A percentile compares a stretch with the other conserved stretches of the same genome.
Evolutionary conservation across 2,888 invertebrate genomes (phyloP).

Genomic region (Theretra japonica): DNA sequence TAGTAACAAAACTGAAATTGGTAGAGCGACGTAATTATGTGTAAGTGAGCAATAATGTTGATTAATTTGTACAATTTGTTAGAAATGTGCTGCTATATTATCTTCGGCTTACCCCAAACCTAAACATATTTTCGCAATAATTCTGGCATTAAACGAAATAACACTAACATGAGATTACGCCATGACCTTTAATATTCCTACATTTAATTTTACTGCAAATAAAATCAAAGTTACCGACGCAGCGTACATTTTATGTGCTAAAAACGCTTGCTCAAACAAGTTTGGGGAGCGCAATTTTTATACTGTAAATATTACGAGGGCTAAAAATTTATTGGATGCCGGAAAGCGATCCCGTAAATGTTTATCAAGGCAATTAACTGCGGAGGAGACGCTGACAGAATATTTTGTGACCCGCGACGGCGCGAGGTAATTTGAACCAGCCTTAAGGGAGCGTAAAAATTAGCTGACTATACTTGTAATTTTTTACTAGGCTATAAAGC

Average conservation of each 20-base stretch:
- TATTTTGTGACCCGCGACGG: constrained; percentile 47
- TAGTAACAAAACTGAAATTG: neutral
- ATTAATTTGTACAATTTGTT: neutral
- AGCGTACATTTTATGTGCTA: neutral
- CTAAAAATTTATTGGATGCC: constrained; percentile 41
- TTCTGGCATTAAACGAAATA: no score
- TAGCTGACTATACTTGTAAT: constrained; percentile 22
- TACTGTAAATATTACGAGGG: constrained; percentile 36
- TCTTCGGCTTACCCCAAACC: no score
- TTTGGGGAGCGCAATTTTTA: neutral
- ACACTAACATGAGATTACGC: neutral
- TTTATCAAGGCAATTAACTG: constrained; percentile 67
- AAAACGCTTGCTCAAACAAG: neutral
- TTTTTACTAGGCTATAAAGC: neutral
- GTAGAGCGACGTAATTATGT: neutral
- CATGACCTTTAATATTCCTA: neutral
- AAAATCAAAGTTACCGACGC: neutral
- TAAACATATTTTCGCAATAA: no score
- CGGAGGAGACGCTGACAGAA: constrained; percentile 47
- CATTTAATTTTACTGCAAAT: neutral
- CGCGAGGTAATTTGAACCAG: constrained; percentile 36
- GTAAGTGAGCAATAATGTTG: neutral
- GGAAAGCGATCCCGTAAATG: constrained; percentile 56
- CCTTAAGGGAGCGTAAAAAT: constrained; percentile 35
- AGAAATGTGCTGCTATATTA: neutral